phyloP scores from a whole-genome alignment of 2,888 invertebrate genomes.

The Xestia c-nigrum region DNA sequence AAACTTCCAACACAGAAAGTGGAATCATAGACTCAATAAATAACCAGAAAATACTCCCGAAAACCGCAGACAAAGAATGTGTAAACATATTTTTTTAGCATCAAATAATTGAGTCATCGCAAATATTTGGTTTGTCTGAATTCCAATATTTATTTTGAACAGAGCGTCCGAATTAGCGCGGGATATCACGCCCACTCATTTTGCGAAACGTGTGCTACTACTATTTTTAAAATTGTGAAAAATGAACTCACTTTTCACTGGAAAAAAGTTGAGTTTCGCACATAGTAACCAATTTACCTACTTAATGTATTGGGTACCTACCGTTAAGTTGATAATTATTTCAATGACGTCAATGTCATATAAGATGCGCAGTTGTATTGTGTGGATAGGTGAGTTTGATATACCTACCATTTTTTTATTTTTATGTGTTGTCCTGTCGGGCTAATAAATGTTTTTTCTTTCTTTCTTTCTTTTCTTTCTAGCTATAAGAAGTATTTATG shows the following conservation, averaged over 20 bases:
- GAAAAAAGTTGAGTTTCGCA: not conserved
- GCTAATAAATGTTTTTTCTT: no score
- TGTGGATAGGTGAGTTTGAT: slow-evolving; percentile 14
- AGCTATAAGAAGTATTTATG: not conserved
- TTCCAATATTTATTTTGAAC: slow-evolving; percentile 57
- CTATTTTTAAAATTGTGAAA: slow-evolving; percentile 32
- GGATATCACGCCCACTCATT: slow-evolving; percentile 41
- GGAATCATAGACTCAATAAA: slow-evolving; percentile 43
- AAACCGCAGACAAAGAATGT: slow-evolving; percentile 53
- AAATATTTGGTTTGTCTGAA: slow-evolving; percentile 55
- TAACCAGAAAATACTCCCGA: slow-evolving; percentile 32
- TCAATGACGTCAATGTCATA: slow-evolving; percentile 37
- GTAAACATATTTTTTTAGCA: slow-evolving; percentile 40
- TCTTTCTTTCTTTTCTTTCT: no score
- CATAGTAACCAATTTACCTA: not conserved
- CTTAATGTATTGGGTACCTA: not conserved
- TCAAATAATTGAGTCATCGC: slow-evolving; percentile 54
- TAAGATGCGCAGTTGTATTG: slow-evolving; percentile 27
- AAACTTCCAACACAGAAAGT: slow-evolving; percentile 2
- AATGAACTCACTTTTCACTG: slow-evolving; percentile 7
- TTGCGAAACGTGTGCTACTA: slow-evolving; percentile 42
- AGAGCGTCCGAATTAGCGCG: slow-evolving; percentile 35
- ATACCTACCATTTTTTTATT: no score
- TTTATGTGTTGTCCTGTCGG: no score
- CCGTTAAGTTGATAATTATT: slow-evolving; percentile 30